Conservation (phyloP, 2,797 vertebrate species). For the Phataginus tetradactyla region DNA sequence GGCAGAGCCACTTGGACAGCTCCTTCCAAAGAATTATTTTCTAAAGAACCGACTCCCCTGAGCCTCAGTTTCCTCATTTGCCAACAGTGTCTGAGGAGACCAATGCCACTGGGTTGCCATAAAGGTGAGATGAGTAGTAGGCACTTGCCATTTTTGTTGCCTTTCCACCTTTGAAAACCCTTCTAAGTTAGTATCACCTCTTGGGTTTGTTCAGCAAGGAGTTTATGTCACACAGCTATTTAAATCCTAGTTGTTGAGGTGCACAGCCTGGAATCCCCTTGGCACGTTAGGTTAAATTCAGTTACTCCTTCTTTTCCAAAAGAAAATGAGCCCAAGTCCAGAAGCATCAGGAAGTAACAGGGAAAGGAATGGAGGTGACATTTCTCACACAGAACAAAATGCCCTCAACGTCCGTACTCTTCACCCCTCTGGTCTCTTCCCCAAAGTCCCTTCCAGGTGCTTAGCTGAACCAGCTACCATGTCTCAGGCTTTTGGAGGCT, state of each 20-base stretch:
- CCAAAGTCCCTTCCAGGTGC: not conserved
- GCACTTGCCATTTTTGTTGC: not conserved
- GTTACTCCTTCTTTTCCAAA: not conserved
- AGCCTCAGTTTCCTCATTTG: not conserved
- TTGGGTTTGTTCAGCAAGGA: not conserved
- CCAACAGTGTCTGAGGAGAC: not conserved
- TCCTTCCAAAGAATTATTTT: not conserved
- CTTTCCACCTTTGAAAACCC: not conserved
- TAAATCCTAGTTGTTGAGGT: not conserved
- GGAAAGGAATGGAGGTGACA: too few relatives aligned
- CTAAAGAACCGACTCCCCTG: not conserved
- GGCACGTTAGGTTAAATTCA: not conserved
- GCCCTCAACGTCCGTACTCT: not conserved
- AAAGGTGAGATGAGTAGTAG: not conserved
- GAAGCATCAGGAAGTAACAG: not conserved
- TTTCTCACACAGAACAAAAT: too few relatives aligned
- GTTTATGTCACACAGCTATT: not conserved
- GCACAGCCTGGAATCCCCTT: not conserved
- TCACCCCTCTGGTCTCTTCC: not conserved
- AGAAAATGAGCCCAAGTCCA: not conserved
- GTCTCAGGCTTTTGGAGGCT: not conserved
- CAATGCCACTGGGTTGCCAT: not conserved
- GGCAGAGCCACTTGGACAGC: not conserved
- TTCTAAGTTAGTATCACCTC: not conserved
- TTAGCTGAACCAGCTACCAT: not conserved